phyloP scores from a whole-genome alignment of 64 coral and sea anemone genomes.

The Actinia equina region DNA sequence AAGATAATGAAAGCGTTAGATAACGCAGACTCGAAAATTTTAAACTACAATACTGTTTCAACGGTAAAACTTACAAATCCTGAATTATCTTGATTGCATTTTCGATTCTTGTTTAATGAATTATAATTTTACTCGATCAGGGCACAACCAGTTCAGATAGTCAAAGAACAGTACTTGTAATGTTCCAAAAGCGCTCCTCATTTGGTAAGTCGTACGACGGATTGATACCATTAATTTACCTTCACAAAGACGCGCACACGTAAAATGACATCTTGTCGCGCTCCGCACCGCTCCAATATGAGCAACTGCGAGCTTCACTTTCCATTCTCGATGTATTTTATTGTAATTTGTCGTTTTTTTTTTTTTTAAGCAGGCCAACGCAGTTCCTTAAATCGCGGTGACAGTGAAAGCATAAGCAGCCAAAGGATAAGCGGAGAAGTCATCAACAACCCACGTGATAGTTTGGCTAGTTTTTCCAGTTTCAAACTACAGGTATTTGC shows the following conservation, averaged over 20 bases:
- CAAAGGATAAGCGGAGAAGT: background rate
- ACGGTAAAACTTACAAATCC: background rate
- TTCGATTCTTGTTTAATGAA: background rate
- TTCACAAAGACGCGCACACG: no score
- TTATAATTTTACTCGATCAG: background rate
- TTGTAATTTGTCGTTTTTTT: background rate
- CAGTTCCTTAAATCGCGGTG: background rate
- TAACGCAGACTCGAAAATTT: background rate
- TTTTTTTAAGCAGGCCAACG: background rate
- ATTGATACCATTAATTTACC: background rate
- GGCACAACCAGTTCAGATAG: constrained; percentile 1
- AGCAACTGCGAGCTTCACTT: background rate
- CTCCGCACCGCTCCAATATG: background rate
- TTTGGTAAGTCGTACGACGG: background rate
- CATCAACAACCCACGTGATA: constrained; percentile 4
- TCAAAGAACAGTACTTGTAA: background rate
- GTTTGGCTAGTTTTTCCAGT: constrained; percentile 7
- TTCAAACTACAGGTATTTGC: constrained; percentile 6
- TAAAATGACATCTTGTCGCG: no score
- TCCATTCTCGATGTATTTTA: background rate
- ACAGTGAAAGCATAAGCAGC: background rate
- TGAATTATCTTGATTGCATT: background rate
- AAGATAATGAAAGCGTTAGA: constrained; percentile 15
- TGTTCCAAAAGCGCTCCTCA: background rate
- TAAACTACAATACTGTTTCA: constrained; percentile 11